Base-by-base conservation (phyloP, 2,888 invertebrate genomes). In the Marronus borbonicus region DNA sequence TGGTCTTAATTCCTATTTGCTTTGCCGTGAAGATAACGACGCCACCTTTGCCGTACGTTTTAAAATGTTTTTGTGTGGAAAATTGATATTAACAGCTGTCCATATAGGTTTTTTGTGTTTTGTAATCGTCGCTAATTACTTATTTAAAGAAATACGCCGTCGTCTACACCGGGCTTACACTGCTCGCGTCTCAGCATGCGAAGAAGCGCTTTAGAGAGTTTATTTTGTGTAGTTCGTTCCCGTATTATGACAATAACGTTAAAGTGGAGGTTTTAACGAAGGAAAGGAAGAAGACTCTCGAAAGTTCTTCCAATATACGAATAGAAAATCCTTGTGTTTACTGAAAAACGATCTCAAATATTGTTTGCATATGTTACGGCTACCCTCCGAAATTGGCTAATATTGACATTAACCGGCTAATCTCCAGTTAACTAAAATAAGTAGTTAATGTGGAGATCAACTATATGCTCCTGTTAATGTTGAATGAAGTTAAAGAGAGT, bases 31-130 rank as follows among this genome's bases (percentile, higher is more conserved):
- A 74, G 72, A 74, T 74, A 74, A 74, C 72, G 72, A 74, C 72
- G 60, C 72, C 72, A 74, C 72, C 72, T 74, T 74, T 74, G 60
- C 72, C 44, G 58, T 74, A 60, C 72, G 72, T 74, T 74, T 74
- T 74, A 74, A 74, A 74, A 74, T 74, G 72, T 74, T 74, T 74
- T 74, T 74, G 72, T 74, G 60, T 74, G 49, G 72, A 74, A 74
- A 74, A 74, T 74, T 74, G 72, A 74, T 74, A 74, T 74, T 74
- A 74, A 74, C 72, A 74, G 72, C 72, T 74, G 72, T 74, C 72
- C 72, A 74, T 74, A 74, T 74, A 60, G 72, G 72, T 74, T 74
- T 70, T 74, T 74, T 74, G 72, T 74, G 49, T 74, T 74, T 74
- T 74, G 72, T 74, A 74, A 74, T 74, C 72, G 60, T 74, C 44